A percentile compares a stretch with the other conserved stretches of the same genome.
phyloP scores from a whole-genome alignment of 2,113 vertebrate genomes.

The Copsychus sechellarum region DNA sequence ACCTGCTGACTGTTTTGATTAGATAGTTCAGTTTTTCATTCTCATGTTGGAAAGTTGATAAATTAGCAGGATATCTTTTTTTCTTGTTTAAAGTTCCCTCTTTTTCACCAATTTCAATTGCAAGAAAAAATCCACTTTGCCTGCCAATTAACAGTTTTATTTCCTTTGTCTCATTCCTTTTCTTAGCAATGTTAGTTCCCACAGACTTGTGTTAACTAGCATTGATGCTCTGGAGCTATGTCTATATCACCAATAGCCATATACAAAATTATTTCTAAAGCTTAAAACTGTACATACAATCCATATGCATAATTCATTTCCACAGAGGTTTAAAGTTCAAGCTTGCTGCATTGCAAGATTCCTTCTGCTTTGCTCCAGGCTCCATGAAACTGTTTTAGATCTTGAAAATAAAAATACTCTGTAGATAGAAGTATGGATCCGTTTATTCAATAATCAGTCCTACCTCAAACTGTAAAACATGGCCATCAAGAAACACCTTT shows the following conservation, averaged over 20 bases:
- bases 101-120: not conserved
- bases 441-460: not conserved
- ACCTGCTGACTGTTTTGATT: not conserved
- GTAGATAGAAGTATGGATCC: not conserved
- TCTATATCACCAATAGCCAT: not conserved
- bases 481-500: not conserved
- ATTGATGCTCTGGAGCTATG: not conserved
- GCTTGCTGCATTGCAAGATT: not conserved
- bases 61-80: not conserved
- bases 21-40: not conserved
- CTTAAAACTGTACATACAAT: not conserved
- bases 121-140: not conserved
- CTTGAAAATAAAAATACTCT: not conserved
- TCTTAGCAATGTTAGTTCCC: not conserved
- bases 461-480: not conserved
- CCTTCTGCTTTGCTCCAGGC: not conserved
- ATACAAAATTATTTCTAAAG: not conserved
- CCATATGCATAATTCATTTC: slow-evolving; percentile 21
- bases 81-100: not conserved
- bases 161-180: not conserved
- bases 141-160: not conserved
- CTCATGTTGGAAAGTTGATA: not conserved
- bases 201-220: not conserved
- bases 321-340: not conserved
- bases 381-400: not conserved